Conservation (phyloP, 2,888 invertebrate species). For the Cosmopolites sordidus region DNA sequence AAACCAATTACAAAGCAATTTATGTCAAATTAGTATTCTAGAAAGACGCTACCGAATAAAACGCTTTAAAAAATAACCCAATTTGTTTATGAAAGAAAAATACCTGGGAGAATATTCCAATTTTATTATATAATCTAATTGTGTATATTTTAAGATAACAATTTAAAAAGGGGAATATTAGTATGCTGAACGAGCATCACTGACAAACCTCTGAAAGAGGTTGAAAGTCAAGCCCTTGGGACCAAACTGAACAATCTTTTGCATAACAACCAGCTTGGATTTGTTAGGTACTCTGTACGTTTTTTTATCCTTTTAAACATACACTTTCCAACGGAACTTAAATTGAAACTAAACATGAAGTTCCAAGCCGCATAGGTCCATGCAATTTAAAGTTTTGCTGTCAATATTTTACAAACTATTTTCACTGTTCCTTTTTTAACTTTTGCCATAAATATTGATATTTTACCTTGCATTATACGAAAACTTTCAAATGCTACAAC, state of each 20-base stretch:
- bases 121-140: slow-evolving; percentile 34
- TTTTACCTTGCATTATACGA: no score
- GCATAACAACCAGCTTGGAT: slow-evolving; percentile 41
- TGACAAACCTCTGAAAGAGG: slow-evolving; percentile 43
- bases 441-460: background rate
- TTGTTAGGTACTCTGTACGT: slow-evolving; percentile 28
- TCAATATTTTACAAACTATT: background rate
- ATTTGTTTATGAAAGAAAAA: slow-evolving; percentile 13
- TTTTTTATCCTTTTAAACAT: slow-evolving; percentile 20
- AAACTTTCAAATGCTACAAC: no score
- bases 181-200: slow-evolving; percentile 39
- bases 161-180: slow-evolving; percentile 42
- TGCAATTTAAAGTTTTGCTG: slow-evolving; percentile 2
- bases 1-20: slow-evolving; percentile 6
- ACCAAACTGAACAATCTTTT: slow-evolving; percentile 39
- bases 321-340: slow-evolving; percentile 32
- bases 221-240: slow-evolving; percentile 43
- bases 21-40: slow-evolving; percentile 11
- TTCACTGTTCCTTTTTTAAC: background rate
- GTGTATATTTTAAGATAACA: slow-evolving; percentile 39
- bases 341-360: slow-evolving; percentile 34
- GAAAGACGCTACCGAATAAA: slow-evolving; percentile 1
- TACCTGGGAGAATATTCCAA: slow-evolving; percentile 13
- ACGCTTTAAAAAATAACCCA: slow-evolving; percentile 14
- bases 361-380: background rate